phyloP scores from a whole-genome alignment of 2,888 invertebrate genomes.

The Eristalinus sepulchralis region DNA sequence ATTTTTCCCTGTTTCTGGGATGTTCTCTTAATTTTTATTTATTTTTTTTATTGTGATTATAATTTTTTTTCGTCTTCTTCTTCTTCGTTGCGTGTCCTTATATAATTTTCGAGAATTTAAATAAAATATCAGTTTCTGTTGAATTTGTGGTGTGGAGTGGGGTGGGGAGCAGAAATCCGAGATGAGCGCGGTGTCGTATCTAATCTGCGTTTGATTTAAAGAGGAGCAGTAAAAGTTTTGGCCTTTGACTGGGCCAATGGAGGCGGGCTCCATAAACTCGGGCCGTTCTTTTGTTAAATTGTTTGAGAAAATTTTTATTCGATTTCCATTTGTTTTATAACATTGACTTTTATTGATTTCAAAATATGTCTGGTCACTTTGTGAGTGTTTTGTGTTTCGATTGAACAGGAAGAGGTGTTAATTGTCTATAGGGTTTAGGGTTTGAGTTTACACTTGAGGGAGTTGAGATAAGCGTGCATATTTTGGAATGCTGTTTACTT shows the following conservation, averaged over 20 bases:
- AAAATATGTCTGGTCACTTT: background rate
- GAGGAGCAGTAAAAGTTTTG: slow-evolving; percentile 61
- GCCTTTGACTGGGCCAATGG: background rate
- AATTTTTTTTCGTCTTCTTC: slow-evolving; percentile 43
- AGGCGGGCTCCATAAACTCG: background rate
- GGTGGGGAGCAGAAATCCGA: slow-evolving; percentile 40
- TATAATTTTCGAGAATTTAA: slow-evolving; percentile 57
- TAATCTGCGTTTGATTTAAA: slow-evolving; percentile 59
- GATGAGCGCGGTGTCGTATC: slow-evolving; percentile 39
- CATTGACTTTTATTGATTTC: background rate
- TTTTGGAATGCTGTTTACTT: background rate
- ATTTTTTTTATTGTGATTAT: slow-evolving; percentile 65
- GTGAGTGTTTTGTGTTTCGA: background rate
- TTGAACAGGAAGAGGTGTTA: background rate
- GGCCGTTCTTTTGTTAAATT: slow-evolving; percentile 14
- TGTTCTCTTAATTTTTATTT: slow-evolving; percentile 69
- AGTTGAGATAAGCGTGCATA: background rate
- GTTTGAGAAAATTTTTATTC: slow-evolving; percentile 24
- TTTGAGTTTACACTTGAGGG: background rate
- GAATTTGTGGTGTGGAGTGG: background rate
- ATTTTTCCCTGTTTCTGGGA: slow-evolving; percentile 56
- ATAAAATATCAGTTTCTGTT: slow-evolving; percentile 67
- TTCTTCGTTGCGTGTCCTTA: slow-evolving; percentile 13
- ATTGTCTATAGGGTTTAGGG: background rate
- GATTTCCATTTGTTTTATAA: slow-evolving; percentile 18